phyloP scores from a whole-genome alignment of 2,797 vertebrate species.

The Xyrichtys novacula region DNA sequence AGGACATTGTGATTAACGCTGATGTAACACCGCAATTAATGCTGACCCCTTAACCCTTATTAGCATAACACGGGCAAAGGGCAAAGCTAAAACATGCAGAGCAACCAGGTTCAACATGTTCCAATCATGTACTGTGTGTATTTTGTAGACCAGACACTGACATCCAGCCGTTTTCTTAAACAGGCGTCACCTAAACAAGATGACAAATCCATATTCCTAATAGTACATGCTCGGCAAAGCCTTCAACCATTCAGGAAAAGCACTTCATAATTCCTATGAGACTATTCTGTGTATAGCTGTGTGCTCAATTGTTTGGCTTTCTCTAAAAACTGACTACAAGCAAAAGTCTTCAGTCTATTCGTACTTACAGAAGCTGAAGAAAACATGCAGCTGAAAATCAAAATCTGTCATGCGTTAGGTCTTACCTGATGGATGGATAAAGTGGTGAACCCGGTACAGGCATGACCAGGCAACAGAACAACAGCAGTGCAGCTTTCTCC shows the following conservation, averaged over 20 bases:
- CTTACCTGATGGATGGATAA: conserved; percentile 90
- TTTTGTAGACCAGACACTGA: not conserved
- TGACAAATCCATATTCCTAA: too few relatives aligned
- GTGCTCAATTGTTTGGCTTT: too few relatives aligned
- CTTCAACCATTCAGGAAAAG: too few relatives aligned
- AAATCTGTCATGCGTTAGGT: conserved; percentile 14
- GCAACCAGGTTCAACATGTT: conserved; percentile 23
- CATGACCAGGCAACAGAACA: conserved; percentile 87
- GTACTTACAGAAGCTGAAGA: conserved; percentile 18
- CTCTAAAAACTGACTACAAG: too few relatives aligned
- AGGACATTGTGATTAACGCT: conserved; percentile 13
- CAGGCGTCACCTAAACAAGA: not conserved
- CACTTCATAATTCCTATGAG: too few relatives aligned
- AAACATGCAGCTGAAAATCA: not conserved
- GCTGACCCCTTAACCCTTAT: conserved; percentile 59
- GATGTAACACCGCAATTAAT: conserved; percentile 49
- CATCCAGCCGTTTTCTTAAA: not conserved
- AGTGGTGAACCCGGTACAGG: conserved; percentile 84
- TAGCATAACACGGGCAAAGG: conserved; percentile 66
- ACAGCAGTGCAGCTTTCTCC: conserved; percentile 86
- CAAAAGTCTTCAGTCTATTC: not conserved
- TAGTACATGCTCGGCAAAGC: too few relatives aligned
- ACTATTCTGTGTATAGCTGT: not conserved
- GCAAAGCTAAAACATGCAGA: conserved; percentile 43
- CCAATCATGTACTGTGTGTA: not conserved